Evolutionary conservation across 2,888 invertebrate genomes (phyloP).

Genomic region (Mystacides longicornis): DNA sequence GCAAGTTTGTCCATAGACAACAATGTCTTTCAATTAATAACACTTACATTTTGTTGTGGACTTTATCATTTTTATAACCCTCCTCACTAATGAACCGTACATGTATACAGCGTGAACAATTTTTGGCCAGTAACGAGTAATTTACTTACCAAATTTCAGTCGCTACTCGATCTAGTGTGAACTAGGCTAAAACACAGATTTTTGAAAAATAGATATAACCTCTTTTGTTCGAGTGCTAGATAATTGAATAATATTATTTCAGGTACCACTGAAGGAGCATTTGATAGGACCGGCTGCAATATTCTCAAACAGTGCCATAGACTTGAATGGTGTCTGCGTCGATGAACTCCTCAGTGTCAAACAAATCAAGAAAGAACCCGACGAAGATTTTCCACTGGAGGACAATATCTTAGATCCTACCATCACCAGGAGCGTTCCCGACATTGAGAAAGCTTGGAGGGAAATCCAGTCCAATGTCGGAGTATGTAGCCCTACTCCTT

Average conservation of each 20-base stretch:
- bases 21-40: too few relatives aligned
- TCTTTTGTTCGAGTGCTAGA: too few relatives aligned
- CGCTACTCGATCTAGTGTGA: too few relatives aligned
- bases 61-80: too few relatives aligned
- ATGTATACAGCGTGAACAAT: too few relatives aligned
- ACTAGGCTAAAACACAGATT: too few relatives aligned
- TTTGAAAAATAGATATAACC: too few relatives aligned
- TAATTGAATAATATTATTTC: conserved; percentile 7
- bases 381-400: conserved; percentile 33
- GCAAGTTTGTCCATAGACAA: too few relatives aligned
- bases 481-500: conserved; percentile 17
- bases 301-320: conserved; percentile 82
- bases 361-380: conserved; percentile 41
- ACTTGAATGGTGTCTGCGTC: conserved; percentile 71
- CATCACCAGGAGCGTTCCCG: conserved; percentile 55
- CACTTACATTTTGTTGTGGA: too few relatives aligned
- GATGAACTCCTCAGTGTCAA: conserved; percentile 56
- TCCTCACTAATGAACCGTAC: too few relatives aligned
- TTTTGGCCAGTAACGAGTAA: too few relatives aligned
- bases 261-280: conserved; percentile 46
- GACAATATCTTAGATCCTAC: conserved; percentile 33
- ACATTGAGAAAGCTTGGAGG: conserved; percentile 44
- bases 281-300: conserved; percentile 67
- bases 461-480: conserved; percentile 15
- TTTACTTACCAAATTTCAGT: too few relatives aligned